A percentile compares a stretch with the other conserved stretches of the same genome.
Evolutionary conservation across 2,797 vertebrate species (phyloP).

Genomic region (Chaenodraco wilsoni): DNA sequence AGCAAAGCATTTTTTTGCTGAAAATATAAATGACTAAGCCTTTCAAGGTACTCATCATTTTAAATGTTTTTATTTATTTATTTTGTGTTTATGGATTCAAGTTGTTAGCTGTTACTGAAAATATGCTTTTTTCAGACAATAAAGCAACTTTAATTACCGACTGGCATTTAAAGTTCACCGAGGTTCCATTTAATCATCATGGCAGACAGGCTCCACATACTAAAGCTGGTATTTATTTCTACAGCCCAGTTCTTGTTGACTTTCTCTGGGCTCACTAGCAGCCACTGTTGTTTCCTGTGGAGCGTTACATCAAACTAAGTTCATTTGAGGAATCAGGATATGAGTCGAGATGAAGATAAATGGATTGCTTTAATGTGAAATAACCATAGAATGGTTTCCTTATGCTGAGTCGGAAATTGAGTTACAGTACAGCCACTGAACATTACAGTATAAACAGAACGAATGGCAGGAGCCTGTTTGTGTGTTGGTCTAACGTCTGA

Average conservation of each 20-base stretch:
- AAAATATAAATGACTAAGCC: conserved; percentile 30
- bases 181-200: conserved; percentile 25
- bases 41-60: conserved; percentile 9
- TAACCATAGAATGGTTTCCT: conserved; percentile 33
- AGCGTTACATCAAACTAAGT: conserved; percentile 41
- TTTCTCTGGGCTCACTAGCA: conserved; percentile 12
- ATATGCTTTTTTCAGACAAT: background rate
- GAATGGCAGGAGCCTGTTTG: conserved; percentile 12
- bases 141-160: background rate
- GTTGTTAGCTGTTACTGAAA: conserved; percentile 3
- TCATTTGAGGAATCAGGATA: conserved; percentile 55
- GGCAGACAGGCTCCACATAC: background rate
- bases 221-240: conserved; percentile 6
- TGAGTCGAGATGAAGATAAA: conserved; percentile 59
- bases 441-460: conserved; percentile 27
- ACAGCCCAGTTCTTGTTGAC: conserved; percentile 9
- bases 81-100: background rate
- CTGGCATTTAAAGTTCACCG: conserved; percentile 29
- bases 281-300: conserved; percentile 24
- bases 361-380: conserved; percentile 54
- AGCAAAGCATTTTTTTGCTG: conserved; percentile 3
- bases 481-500: conserved; percentile 7
- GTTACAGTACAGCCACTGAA: conserved; percentile 31
- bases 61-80: conserved; percentile 9
- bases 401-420: conserved; percentile 41